These are phyloP conservation scores for Mergus octosetaceus DNA, from an alignment of 2,797 vertebrate genomes.

Conservation along the genomic window DNA sequence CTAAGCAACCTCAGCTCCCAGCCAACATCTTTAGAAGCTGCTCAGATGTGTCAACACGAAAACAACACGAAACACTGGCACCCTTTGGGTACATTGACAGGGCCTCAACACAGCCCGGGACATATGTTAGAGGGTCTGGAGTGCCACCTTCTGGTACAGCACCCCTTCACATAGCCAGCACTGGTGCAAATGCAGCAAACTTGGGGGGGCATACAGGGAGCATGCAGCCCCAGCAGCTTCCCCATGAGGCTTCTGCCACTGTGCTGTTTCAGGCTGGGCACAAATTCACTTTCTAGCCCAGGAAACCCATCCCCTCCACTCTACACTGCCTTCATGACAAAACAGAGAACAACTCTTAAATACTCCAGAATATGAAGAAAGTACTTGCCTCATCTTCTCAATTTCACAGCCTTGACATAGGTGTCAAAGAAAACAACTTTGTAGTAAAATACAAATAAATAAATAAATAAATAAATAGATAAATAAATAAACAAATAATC, in stretches of 20 bases:
- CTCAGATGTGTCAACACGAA: neutral
- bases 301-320: too few species aligned
- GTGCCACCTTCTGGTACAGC: slow-evolving; percentile 44
- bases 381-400: neutral
- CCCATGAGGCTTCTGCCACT: neutral
- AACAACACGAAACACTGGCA: rapidly evolving
- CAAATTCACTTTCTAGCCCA: neutral
- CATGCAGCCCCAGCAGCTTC: neutral
- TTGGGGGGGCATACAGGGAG: rapidly evolving
- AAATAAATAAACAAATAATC: neutral
- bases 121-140: neutral
- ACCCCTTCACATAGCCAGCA: neutral
- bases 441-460: neutral
- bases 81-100: neutral
- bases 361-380: neutral
- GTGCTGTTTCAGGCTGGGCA: rapidly evolving
- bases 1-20: neutral
- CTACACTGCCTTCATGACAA: neutral
- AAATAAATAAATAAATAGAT: too few species aligned
- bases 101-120: neutral
- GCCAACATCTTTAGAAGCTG: neutral
- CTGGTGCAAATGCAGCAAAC: rapidly evolving
- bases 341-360: neutral
- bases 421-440: neutral
- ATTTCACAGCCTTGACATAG: neutral